A percentile compares a stretch with the other conserved stretches of the same genome.
phyloP scores from a whole-genome alignment of 1,140 invertebrate genomes.

The Holotrichia oblita region DNA sequence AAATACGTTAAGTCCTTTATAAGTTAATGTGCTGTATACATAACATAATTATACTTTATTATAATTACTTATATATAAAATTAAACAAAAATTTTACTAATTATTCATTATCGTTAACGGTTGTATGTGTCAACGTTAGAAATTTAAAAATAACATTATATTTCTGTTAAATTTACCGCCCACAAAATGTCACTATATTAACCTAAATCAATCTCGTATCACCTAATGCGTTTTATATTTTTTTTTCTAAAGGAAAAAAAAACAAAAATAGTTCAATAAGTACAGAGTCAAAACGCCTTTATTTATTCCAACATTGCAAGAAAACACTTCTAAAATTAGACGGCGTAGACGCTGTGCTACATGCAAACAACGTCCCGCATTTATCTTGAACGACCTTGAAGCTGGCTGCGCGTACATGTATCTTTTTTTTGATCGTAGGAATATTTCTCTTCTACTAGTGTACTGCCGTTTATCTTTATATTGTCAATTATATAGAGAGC shows the following conservation, averaged over 20 bases:
- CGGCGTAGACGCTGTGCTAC: background rate
- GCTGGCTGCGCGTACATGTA: slow-evolving; percentile 3
- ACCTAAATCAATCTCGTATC: no score
- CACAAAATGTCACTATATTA: no score
- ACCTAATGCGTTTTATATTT: no score
- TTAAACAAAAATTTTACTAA: no score
- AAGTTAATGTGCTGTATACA: no score
- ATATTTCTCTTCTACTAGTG: background rate
- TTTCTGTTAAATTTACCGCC: no score
- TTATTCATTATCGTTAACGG: no score
- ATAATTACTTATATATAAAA: no score
- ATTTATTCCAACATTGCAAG: slow-evolving; percentile 6
- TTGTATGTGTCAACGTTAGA: no score
- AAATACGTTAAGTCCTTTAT: no score
- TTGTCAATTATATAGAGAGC: background rate
- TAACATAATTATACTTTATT: no score
- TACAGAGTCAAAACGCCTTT: background rate
- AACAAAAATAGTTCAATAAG: background rate
- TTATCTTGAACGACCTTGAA: slow-evolving; percentile 12
- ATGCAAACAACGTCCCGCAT: slow-evolving; percentile 11
- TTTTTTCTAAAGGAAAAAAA: background rate
- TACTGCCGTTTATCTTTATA: background rate
- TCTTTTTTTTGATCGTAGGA: background rate
- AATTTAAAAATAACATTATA: no score
- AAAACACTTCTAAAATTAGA: slow-evolving; percentile 8